Evolutionary conservation across 1,140 invertebrate species (phyloP).

Genomic region (Pygmarrhopalites habei): DNA sequence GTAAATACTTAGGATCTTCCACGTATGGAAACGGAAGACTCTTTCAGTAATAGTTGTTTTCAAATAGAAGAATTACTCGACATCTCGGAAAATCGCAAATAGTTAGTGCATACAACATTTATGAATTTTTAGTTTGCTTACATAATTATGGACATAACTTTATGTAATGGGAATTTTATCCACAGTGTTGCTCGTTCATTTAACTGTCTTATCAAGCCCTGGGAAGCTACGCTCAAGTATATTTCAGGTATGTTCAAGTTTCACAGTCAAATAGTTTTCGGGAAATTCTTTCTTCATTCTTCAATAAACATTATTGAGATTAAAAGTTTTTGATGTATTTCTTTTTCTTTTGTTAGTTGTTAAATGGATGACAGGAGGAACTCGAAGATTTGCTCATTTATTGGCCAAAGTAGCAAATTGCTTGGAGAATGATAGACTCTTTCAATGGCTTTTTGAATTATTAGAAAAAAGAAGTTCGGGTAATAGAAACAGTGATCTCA

Average conservation of each 20-base stretch:
- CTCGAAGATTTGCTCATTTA: slow-evolving; percentile 17
- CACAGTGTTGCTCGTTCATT: slow-evolving; percentile 26
- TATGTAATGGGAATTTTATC: too few species aligned
- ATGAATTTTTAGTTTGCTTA: too few species aligned
- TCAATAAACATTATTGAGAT: too few species aligned
- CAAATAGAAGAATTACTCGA: slow-evolving; percentile 29
- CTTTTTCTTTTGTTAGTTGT: slow-evolving; percentile 21
- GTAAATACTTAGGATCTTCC: too few species aligned
- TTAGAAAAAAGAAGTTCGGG: slow-evolving; percentile 8
- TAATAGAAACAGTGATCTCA: not conserved
- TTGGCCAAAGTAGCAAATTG: slow-evolving; percentile 19
- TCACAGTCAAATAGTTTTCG: too few species aligned
- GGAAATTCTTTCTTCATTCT: too few species aligned
- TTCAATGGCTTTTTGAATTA: slow-evolving; percentile 25
- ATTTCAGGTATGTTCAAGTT: slow-evolving; percentile 30
- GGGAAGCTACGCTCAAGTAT: slow-evolving; percentile 23
- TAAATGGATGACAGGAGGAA: slow-evolving; percentile 19
- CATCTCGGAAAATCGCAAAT: slow-evolving; percentile 26
- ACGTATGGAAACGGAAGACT: slow-evolving; percentile 25
- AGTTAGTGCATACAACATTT: too few species aligned
- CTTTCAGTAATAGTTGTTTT: slow-evolving; percentile 22
- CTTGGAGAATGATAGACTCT: slow-evolving; percentile 14
- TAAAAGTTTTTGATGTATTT: not conserved
- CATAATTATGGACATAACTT: too few species aligned
- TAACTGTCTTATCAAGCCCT: slow-evolving; percentile 9